These are phyloP conservation scores for Rhadinocentrus ornatus DNA, from an alignment of 2,797 vertebrate genomes.

Conservation along the genomic window DNA sequence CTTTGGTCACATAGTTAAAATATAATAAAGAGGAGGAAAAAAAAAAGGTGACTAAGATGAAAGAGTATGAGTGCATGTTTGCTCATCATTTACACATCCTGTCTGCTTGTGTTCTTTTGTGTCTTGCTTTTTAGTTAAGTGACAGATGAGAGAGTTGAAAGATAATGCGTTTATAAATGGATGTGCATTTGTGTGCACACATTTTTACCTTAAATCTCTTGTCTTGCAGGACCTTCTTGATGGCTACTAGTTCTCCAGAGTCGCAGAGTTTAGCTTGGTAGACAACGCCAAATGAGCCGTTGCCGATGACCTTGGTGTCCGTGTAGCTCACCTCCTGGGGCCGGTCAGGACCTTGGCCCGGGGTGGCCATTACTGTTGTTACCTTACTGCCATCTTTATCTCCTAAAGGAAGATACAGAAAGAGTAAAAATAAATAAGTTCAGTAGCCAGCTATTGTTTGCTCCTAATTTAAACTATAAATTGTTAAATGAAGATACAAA, in stretches of 20 bases:
- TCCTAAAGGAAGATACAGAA: constrained; percentile 76
- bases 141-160: not conserved
- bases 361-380: constrained; percentile 97
- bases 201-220: constrained; percentile 97
- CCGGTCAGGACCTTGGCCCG: constrained; percentile 96
- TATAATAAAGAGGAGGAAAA: not conserved
- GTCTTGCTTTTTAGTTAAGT: not conserved
- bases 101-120: not conserved
- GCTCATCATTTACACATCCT: not conserved
- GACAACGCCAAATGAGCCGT: constrained; percentile 98
- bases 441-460: not conserved
- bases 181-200: not conserved
- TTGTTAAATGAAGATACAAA: too few relatives aligned
- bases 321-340: constrained; percentile 99
- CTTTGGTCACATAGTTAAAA: not conserved
- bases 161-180: not conserved
- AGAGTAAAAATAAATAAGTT: not conserved
- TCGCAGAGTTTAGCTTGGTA: constrained; percentile 99
- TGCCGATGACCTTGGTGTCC: constrained; percentile 98
- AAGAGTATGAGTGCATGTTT: not conserved
- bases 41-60: constrained; percentile 2
- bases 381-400: constrained; percentile 99
- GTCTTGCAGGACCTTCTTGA: constrained; percentile 99
- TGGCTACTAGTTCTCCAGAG: constrained; percentile 97
- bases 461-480: too few relatives aligned